A percentile compares a stretch with the other conserved stretches of the same genome.
Conservation (phyloP, 2,113 vertebrate species). For the Falcunculus frontatus region DNA sequence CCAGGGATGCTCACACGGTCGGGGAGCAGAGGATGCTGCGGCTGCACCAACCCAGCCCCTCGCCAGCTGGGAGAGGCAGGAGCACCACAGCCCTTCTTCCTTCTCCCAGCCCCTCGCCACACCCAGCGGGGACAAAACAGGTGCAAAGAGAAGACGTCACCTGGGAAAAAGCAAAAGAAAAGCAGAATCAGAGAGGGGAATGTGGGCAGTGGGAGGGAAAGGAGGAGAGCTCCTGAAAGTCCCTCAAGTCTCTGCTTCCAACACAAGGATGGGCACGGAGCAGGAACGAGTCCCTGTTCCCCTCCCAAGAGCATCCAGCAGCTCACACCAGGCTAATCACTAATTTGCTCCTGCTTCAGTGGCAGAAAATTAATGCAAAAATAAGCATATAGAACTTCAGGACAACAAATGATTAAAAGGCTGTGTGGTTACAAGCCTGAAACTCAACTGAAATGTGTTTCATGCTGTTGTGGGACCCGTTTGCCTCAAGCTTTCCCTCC, state of each 20-base stretch:
- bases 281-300: fast-evolving
- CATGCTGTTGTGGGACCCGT: fast-evolving
- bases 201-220: neutral
- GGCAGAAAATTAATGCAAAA: neutral
- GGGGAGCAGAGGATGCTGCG: neutral
- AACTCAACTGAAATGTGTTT: neutral
- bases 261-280: fast-evolving
- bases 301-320: neutral
- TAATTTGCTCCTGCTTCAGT: neutral
- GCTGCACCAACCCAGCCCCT: fast-evolving
- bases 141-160: neutral
- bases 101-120: neutral
- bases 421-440: neutral
- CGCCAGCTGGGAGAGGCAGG: fast-evolving
- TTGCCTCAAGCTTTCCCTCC: neutral
- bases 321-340: neutral
- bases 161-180: neutral
- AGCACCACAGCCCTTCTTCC: neutral
- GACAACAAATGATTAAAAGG: neutral
- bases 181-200: neutral
- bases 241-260: fast-evolving
- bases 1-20: fast-evolving
- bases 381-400: neutral
- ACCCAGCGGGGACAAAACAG: neutral
- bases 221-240: neutral